Evolutionary conservation across 2,888 invertebrate species (phyloP).

Genomic region (Calliphora vomitoria): DNA sequence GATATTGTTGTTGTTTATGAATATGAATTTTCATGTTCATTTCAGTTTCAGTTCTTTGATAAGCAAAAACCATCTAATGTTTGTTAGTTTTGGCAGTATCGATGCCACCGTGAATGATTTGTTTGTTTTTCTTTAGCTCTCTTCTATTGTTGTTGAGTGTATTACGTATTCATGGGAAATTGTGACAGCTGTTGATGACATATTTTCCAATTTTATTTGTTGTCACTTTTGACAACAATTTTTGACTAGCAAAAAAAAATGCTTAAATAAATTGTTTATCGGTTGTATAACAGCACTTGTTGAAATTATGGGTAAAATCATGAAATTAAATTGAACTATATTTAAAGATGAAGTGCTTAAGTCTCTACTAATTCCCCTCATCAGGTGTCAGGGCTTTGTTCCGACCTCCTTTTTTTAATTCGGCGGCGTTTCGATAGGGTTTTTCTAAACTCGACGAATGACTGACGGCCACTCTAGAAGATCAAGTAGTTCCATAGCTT

Average conservation of each 20-base stretch:
- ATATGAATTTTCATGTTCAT: conserved; percentile 51
- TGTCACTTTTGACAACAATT: conserved; percentile 65
- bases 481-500: too few relatives aligned
- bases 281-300: conserved; percentile 21
- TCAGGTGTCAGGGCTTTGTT: too few relatives aligned
- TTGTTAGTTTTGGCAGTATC: conserved; percentile 73
- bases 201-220: conserved; percentile 75
- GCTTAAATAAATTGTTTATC: conserved; percentile 14
- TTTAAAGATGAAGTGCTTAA: too few relatives aligned
- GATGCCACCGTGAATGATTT: conserved; percentile 79
- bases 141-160: conserved; percentile 50
- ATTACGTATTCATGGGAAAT: conserved; percentile 80
- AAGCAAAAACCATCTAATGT: conserved; percentile 13
- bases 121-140: conserved; percentile 65
- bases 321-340: background rate
- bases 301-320: conserved; percentile 3
- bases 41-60: background rate
- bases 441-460: too few relatives aligned
- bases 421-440: too few relatives aligned
- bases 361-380: too few relatives aligned
- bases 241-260: conserved; percentile 37
- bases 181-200: conserved; percentile 81
- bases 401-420: too few relatives aligned
- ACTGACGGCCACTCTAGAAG: too few relatives aligned
- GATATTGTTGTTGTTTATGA: conserved; percentile 48